These are phyloP conservation scores for Galerucella nymphaeae DNA, from an alignment of 2,888 invertebrate species.

Conservation along the genomic window DNA sequence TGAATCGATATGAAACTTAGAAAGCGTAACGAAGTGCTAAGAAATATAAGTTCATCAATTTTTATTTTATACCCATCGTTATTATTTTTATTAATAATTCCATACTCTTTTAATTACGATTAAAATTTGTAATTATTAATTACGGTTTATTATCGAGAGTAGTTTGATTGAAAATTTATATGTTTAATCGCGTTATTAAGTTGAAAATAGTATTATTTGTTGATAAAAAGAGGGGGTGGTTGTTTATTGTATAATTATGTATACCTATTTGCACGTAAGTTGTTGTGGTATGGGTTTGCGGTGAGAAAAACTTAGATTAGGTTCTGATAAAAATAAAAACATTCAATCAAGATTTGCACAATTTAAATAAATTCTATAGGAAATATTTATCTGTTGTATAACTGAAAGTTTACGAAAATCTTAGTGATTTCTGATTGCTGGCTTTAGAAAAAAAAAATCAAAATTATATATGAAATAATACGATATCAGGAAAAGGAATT, in stretches of 20 bases:
- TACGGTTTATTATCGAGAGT: not conserved
- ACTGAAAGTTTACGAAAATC: not conserved
- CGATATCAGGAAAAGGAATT: not conserved
- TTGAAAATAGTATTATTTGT: not conserved
- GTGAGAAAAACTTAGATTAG: too few species aligned
- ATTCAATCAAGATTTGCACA: too few species aligned
- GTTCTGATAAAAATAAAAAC: too few species aligned
- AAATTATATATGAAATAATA: too few species aligned
- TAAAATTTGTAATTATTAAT: not conserved
- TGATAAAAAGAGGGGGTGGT: not conserved
- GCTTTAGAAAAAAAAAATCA: not conserved
- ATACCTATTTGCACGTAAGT: not conserved
- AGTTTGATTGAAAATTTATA: not conserved
- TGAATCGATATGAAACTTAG: conserved; percentile 23
- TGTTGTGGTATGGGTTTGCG: not conserved
- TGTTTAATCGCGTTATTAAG: not conserved
- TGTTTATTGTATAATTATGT: not conserved
- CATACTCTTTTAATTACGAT: conserved; percentile 1
- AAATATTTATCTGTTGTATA: not conserved
- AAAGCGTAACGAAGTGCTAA: conserved; percentile 24
- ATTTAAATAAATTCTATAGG: not conserved
- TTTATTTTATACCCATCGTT: not conserved
- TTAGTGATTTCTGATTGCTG: not conserved
- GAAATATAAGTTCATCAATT: conserved; percentile 23
- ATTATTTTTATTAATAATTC: conserved; percentile 13